Evolutionary conservation across 2,113 vertebrate genomes (phyloP), one percentile per base, ranked within the genome.

Genomic region (Lipophrys pholis): DNA sequence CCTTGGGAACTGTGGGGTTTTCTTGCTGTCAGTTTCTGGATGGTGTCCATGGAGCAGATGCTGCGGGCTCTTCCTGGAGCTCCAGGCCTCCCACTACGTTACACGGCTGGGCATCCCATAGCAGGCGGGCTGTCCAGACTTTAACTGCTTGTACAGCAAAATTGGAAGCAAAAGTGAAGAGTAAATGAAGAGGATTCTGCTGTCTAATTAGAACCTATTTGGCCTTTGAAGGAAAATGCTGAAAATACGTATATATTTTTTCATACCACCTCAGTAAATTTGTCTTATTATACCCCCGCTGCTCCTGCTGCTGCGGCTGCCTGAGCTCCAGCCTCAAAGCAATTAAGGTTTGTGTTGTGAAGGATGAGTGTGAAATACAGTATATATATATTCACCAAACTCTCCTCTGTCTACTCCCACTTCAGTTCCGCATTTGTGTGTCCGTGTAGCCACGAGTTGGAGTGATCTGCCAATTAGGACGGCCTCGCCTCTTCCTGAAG

Each of bases 21-120:
- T 81, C 74, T 78, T 69, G 60, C 84, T 46, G 54, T 81, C 71
- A 66, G 77, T 58, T 80, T 54, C 72, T 91, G 86, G 86, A 84
- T 12, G 60, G 66, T 42, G 67, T 88, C 83, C 87, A 86, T 80
- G 10, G 8, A 84, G 81, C 90, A 86, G 86, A 89, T 84, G 90
- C 77, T 86, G 69, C 65, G 14, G 69, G 69, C 60, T 77, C 74
- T 69, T 81, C 76, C 71, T 49, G 68, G 69, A 79, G 69, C 72
- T 65, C 1, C 2, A 54, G 72, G 75, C 74, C 71, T 68, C 75
- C 76, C 54, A 3, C 72, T 67, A 71, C 45, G 68, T 56, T 48
- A 62, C 43, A 59, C 48, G 7, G 14, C 75, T 21, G 55, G 69
- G 21, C 38, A 16, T 73, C 83, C 73, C 76, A 52, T 50, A 16